A percentile compares a stretch with the other conserved stretches of the same genome.
phyloP scores from a whole-genome alignment of 2,888 invertebrate genomes.

The Nebria brevicollis region DNA sequence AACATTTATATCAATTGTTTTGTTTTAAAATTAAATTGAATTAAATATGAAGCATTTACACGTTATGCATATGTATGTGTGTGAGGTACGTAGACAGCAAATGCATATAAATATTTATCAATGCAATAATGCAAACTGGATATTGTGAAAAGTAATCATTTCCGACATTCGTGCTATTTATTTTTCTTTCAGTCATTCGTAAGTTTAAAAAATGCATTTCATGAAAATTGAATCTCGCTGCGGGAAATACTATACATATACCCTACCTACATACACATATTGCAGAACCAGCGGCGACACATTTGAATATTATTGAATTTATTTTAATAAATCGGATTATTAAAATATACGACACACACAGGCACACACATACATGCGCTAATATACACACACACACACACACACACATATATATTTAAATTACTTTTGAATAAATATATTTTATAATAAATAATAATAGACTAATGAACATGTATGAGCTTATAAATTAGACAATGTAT shows the following conservation, averaged over 20 bases:
- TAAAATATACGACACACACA: neutral
- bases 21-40: neutral
- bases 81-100: neutral
- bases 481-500: no score
- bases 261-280: conserved; percentile 2
- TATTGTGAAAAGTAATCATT: neutral
- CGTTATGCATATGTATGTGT: conserved; percentile 2
- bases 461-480: no score
- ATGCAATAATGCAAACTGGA: neutral
- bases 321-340: neutral
- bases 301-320: neutral
- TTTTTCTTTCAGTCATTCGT: neutral
- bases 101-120: conserved; percentile 4
- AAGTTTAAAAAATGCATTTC: neutral
- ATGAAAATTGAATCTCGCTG: neutral
- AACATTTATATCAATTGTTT: neutral
- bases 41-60: neutral
- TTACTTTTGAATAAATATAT: no score
- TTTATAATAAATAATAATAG: no score
- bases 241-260: neutral
- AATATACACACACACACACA: no score
- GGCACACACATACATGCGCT: no score
- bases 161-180: neutral
- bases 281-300: neutral
- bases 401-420: no score